Conservation (phyloP, 2,113 vertebrate species). For the Copsychus sechellarum region DNA sequence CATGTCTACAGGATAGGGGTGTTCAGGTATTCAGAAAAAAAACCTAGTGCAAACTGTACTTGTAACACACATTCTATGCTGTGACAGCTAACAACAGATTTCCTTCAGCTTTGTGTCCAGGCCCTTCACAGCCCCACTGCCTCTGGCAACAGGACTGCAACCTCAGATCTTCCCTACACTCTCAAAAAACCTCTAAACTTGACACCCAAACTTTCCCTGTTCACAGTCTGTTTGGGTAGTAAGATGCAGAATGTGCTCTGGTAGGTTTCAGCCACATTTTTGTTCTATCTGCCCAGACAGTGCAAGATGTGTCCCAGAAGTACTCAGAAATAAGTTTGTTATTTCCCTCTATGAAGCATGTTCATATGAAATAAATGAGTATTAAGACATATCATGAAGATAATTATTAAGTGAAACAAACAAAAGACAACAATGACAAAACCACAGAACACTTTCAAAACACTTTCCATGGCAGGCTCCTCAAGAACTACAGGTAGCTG, state of each 20-base stretch:
- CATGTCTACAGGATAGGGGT: neutral
- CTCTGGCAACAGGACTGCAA: neutral
- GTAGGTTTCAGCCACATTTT: neutral
- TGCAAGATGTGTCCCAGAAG: neutral
- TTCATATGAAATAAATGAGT: neutral
- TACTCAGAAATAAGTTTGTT: neutral
- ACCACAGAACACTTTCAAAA: neutral
- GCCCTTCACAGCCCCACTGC: neutral
- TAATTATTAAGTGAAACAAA: neutral
- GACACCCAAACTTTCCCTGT: neutral
- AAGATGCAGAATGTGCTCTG: neutral
- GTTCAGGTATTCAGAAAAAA: neutral
- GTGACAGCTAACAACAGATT: neutral
- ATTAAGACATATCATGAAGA: neutral
- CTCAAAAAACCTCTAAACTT: neutral
- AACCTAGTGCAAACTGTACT: fast-evolving
- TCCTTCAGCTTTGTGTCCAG: neutral
- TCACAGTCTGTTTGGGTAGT: neutral
- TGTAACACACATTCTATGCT: neutral
- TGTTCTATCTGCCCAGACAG: neutral
- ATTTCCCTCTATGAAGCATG: neutral
- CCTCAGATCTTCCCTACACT: neutral
- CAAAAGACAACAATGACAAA: neutral
- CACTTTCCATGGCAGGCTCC: constrained; percentile 74
- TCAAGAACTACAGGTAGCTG: constrained; percentile 73